Percentiles rank a stretch among this genome's conserved stretches.
phyloP scores from a whole-genome alignment of 2,888 invertebrate genomes.

The Eilema sororculum region DNA sequence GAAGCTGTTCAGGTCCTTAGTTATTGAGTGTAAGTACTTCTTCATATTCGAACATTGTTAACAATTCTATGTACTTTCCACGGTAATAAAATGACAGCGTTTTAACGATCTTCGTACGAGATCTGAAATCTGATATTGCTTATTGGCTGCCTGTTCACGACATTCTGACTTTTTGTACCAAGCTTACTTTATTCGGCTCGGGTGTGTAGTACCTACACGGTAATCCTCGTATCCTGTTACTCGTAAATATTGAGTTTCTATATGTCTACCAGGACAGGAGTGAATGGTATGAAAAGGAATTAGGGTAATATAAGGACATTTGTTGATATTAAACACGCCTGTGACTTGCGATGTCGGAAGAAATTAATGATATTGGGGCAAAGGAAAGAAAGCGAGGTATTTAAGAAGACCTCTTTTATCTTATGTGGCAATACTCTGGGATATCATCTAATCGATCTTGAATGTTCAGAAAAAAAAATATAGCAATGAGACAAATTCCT shows the following conservation, averaged over 20 bases:
- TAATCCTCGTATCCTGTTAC: constrained; percentile 3
- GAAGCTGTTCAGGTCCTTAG: background rate
- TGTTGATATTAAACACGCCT: too few species aligned
- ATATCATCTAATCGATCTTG: too few species aligned
- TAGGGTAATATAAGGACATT: background rate
- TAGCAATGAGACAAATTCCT: too few species aligned
- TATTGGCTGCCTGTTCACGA: constrained; percentile 7
- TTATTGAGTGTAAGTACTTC: background rate
- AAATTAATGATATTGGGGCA: too few species aligned
- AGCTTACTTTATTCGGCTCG: constrained; percentile 1
- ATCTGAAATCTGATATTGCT: constrained; percentile 10
- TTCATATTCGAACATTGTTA: background rate
- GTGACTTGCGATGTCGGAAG: too few species aligned
- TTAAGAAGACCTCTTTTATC: too few species aligned
- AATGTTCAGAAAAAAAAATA: too few species aligned
- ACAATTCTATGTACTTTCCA: background rate
- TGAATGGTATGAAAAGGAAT: background rate
- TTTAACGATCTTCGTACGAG: constrained; percentile 11
- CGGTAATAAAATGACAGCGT: constrained; percentile 1
- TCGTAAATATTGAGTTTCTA: constrained; percentile 5
- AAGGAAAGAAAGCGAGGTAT: too few species aligned
- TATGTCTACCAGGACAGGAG: constrained; percentile 19
- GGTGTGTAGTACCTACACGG: background rate
- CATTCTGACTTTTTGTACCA: background rate
- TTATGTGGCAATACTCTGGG: too few species aligned